Evolutionary conservation across 1,140 invertebrate genomes (phyloP).

Genomic region (Nixonia krombeini): DNA sequence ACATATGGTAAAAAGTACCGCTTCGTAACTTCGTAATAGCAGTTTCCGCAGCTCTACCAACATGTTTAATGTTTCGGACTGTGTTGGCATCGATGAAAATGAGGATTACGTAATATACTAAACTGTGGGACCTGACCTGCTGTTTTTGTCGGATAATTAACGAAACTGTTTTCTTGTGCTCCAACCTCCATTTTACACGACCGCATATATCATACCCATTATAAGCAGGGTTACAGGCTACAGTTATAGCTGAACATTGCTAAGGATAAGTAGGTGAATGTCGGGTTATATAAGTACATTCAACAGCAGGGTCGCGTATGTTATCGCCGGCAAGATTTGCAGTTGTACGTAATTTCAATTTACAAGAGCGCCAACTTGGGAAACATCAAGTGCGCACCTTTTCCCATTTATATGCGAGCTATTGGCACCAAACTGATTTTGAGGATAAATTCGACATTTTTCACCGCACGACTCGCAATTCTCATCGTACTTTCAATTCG

Average conservation of each 20-base stretch:
- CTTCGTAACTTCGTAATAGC: too few species aligned
- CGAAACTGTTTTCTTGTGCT: constrained; percentile 53
- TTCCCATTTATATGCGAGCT: too few species aligned
- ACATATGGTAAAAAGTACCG: too few species aligned
- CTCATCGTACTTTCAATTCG: too few species aligned
- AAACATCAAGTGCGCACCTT: too few species aligned
- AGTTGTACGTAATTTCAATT: not conserved
- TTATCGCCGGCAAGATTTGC: not conserved
- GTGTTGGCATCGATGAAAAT: constrained; percentile 6
- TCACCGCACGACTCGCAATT: too few species aligned
- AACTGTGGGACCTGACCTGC: constrained; percentile 55
- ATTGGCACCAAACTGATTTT: too few species aligned
- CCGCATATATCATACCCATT: constrained; percentile 2
- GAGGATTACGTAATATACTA: constrained; percentile 8
- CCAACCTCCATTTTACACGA: constrained; percentile 3
- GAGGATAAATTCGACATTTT: too few species aligned
- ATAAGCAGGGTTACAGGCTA: constrained; percentile 1
- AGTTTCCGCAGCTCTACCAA: not conserved
- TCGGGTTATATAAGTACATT: not conserved
- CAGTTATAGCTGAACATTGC: constrained; percentile 1
- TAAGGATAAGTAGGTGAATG: not conserved
- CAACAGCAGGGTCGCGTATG: not conserved
- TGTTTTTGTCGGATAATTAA: constrained; percentile 65
- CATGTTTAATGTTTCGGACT: not conserved
- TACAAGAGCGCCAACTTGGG: too few species aligned